Percentiles rank a stretch among this genome's conserved stretches.
These are phyloP conservation scores for Bubalus kerabau DNA, from an alignment of 2,113 vertebrate species.

Conservation along the genomic window DNA sequence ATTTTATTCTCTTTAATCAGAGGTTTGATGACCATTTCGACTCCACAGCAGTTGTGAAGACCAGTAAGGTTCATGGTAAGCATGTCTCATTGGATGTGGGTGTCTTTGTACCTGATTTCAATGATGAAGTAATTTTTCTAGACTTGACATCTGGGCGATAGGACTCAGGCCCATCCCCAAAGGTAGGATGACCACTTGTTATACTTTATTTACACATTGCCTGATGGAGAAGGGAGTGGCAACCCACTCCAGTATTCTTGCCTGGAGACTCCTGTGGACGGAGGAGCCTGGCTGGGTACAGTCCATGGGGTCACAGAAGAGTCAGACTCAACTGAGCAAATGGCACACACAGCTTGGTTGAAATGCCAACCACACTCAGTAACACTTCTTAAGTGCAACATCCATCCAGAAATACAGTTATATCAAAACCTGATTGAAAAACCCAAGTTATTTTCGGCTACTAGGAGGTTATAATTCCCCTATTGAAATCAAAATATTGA, in stretches of 20 bases:
- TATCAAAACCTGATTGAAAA: neutral
- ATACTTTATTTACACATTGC: too few species aligned
- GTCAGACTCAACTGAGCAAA: neutral
- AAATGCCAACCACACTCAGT: accelerated
- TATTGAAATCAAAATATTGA: neutral
- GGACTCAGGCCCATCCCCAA: neutral
- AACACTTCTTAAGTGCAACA: neutral
- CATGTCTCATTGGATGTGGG: accelerated
- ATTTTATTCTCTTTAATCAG: neutral
- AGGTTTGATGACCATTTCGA: too few species aligned
- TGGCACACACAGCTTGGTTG: neutral
- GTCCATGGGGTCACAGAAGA: neutral
- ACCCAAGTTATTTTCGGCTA: neutral
- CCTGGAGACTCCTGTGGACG: neutral
- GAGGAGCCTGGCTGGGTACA: neutral
- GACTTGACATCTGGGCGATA: neutral
- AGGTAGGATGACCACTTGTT: neutral
- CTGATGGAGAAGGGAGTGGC: neutral
- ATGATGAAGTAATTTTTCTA: neutral
- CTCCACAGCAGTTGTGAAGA: neutral
- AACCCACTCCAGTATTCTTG: neutral
- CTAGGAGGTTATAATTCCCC: neutral
- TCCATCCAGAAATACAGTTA: neutral
- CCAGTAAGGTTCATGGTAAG: neutral
- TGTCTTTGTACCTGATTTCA: neutral